phyloP scores from a whole-genome alignment of 2,113 vertebrate genomes.

The Synodontis membranacea region DNA sequence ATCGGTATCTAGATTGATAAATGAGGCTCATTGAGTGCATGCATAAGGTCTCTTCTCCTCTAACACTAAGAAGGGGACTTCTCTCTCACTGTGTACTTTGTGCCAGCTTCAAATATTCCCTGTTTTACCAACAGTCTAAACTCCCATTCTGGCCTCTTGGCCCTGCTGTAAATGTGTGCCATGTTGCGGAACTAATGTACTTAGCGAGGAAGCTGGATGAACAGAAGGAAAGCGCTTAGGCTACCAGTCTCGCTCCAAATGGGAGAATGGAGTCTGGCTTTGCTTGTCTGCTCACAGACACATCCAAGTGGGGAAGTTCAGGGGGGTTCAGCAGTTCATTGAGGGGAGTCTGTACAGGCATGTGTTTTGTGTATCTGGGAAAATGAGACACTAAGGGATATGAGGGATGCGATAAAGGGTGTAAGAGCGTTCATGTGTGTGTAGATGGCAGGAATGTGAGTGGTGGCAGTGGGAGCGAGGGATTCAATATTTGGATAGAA shows the following conservation, averaged over 20 bases:
- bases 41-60: constrained; percentile 2
- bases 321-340: constrained; percentile 77
- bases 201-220: constrained; percentile 71
- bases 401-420: neutral
- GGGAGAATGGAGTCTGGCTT: constrained; percentile 76
- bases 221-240: constrained; percentile 74
- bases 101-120: constrained; percentile 71
- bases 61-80: constrained; percentile 14
- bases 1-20: neutral
- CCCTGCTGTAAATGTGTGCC: constrained; percentile 71
- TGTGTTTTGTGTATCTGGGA: constrained; percentile 60
- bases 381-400: constrained; percentile 9
- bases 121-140: constrained; percentile 80
- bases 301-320: constrained; percentile 63
- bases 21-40: neutral
- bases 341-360: constrained; percentile 75
- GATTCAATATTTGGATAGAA: constrained; percentile 19
- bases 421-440: constrained; percentile 1
- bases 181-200: constrained; percentile 77
- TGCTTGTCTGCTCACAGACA: constrained; percentile 69
- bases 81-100: constrained; percentile 69
- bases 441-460: neutral
- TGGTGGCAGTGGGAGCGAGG: neutral
- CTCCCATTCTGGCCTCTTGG: constrained; percentile 72
- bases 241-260: constrained; percentile 69